Conservation (phyloP, 2,888 invertebrate species). For the Rhopalosiphum nymphaeae region DNA sequence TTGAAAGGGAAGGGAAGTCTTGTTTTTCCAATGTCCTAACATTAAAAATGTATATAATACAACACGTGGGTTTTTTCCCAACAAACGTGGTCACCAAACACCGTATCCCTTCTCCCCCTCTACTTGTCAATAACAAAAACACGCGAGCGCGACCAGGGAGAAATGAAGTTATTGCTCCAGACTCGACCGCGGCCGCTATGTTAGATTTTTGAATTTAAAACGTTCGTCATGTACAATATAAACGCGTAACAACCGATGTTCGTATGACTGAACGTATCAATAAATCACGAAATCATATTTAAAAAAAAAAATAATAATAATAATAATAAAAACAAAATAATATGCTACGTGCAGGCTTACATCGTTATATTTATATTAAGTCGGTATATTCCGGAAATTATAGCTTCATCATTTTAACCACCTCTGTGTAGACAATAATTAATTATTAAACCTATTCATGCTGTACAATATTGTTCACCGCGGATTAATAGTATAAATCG, state of each 20-base stretch:
- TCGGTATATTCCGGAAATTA: not conserved
- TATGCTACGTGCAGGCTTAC: not conserved
- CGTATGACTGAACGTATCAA: not conserved
- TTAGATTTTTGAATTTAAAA: not conserved
- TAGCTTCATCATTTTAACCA: not conserved
- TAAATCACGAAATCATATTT: not conserved
- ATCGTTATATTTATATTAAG: not conserved
- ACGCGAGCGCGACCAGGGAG: not conserved
- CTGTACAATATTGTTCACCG: not conserved
- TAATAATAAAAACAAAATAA: not conserved
- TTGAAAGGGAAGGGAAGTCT: not conserved
- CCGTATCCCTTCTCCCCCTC: not conserved
- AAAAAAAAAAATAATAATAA: not conserved
- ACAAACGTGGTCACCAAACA: not conserved
- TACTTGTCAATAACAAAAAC: not conserved
- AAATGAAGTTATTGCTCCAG: not conserved
- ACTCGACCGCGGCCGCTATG: not conserved
- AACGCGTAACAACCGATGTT: not conserved
- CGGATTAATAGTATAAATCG: not conserved
- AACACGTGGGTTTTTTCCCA: conserved; percentile 1
- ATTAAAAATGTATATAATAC: not conserved
- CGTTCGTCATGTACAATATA: not conserved
- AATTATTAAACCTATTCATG: not conserved
- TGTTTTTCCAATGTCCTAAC: not conserved
- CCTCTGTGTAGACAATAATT: not conserved